Evolutionary conservation across 2,113 vertebrate genomes (phyloP).

Genomic region (Rhegmatorhina hoffmannsi): DNA sequence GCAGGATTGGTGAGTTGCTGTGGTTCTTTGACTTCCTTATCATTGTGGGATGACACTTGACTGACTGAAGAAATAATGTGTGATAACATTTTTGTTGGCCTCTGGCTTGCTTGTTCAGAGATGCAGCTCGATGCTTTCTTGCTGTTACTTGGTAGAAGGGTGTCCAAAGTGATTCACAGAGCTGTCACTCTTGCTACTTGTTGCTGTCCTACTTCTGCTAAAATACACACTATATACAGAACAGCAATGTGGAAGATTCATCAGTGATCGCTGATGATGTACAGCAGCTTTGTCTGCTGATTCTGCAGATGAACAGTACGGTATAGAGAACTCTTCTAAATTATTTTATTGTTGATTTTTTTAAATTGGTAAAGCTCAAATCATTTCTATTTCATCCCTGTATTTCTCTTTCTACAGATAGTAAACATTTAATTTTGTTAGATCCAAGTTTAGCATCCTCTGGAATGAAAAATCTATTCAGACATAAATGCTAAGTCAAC

Average conservation of each 20-base stretch:
- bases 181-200: not conserved
- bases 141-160: not conserved
- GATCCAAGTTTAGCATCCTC: not conserved
- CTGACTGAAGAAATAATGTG: not conserved
- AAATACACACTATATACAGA: not conserved
- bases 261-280: not conserved
- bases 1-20: constrained; percentile 85
- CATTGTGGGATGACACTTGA: not conserved
- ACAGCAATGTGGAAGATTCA: not conserved
- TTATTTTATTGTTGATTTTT: not conserved
- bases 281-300: not conserved
- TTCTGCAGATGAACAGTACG: not conserved
- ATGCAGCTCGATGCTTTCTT: not conserved
- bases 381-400: not conserved
- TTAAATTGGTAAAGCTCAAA: not conserved
- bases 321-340: not conserved
- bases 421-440: not conserved
- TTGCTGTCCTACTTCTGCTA: not conserved
- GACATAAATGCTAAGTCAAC: not conserved
- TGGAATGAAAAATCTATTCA: not conserved
- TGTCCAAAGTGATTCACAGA: not conserved
- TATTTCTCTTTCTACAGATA: not conserved
- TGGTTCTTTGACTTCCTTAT: not conserved
- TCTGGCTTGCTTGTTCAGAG: not conserved
- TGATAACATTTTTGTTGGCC: not conserved